These are phyloP conservation scores for Perithous albicinctus DNA, from an alignment of 2,888 invertebrate species.

Conservation along the genomic window DNA sequence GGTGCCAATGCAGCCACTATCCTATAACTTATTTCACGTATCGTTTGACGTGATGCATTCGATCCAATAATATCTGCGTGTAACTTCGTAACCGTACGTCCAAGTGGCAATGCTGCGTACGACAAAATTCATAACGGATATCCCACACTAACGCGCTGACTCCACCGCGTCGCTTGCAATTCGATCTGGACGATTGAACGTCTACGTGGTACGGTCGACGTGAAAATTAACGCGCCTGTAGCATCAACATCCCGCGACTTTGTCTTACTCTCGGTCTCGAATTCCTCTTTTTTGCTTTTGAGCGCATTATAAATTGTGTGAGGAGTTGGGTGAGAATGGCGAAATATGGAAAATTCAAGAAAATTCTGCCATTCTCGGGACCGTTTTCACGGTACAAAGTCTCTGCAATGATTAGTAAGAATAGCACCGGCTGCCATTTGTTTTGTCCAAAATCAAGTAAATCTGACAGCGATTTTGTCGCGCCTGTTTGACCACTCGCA, in stretches of 20 bases:
- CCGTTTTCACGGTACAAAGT: too few relatives aligned
- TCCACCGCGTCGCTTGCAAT: conserved; percentile 74
- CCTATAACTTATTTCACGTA: conserved; percentile 85
- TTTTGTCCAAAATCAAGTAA: too few relatives aligned
- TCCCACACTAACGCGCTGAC: conserved; percentile 49
- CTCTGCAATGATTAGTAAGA: not conserved
- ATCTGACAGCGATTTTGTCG: not conserved
- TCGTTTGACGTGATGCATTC: conserved; percentile 85
- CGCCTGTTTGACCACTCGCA: not conserved
- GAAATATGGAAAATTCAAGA: too few relatives aligned
- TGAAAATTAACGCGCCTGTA: conserved; percentile 65
- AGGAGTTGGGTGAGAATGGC: not conserved
- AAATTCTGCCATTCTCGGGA: not conserved
- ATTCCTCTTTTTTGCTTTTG: conserved; percentile 18
- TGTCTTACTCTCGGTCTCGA: conserved; percentile 39
- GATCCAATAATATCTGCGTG: conserved; percentile 84
- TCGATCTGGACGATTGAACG: conserved; percentile 81
- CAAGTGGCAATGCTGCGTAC: conserved; percentile 61
- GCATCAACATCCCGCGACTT: conserved; percentile 61
- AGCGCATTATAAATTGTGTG: conserved; percentile 15
- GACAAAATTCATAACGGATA: conserved; percentile 79
- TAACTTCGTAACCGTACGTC: conserved; percentile 62
- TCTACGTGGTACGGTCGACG: conserved; percentile 70
- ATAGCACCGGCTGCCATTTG: too few relatives aligned
- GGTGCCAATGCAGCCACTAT: conserved; percentile 85